A percentile compares a stretch with the other conserved stretches of the same genome.
Evolutionary conservation across 2,797 vertebrate species (phyloP).

Genomic region (Orientallactaga sibirica): DNA sequence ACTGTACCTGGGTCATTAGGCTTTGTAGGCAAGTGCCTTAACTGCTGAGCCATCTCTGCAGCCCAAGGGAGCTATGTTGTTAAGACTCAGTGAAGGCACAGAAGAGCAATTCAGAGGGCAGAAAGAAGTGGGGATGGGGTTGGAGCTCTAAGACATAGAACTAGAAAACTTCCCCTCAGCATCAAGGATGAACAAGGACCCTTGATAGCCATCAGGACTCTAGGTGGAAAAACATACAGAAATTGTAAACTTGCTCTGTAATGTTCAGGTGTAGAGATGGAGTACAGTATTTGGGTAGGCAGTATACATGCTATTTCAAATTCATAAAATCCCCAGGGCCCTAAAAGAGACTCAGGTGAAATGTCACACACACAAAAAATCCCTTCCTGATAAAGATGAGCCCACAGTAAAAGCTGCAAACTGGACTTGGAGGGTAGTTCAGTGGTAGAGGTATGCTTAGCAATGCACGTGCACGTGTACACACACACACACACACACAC

Average conservation of each 20-base stretch:
- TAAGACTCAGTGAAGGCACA: neutral
- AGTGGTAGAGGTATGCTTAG: neutral
- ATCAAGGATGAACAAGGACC: neutral
- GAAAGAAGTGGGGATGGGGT: neutral
- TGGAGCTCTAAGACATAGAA: neutral
- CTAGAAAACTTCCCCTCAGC: neutral
- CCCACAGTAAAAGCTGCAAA: neutral
- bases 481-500: neutral
- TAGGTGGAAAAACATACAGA: neutral
- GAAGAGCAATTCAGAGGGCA: neutral
- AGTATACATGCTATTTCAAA: neutral
- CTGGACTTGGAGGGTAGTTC: neutral
- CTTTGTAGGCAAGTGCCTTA: too few species aligned
- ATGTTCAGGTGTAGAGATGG: neutral
- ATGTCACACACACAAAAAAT: neutral
- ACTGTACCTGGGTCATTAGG: too few species aligned
- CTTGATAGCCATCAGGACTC: neutral
- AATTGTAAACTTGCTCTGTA: neutral
- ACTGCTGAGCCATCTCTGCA: too few species aligned
- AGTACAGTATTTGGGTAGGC: neutral
- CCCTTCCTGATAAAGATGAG: neutral
- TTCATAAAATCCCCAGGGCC: neutral
- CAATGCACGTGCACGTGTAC: neutral
- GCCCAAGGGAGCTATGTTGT: neutral
- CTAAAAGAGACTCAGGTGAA: neutral